Evolutionary conservation across 2,113 vertebrate species (phyloP).

Genomic region (Rhinolophus ferrumequinum): DNA sequence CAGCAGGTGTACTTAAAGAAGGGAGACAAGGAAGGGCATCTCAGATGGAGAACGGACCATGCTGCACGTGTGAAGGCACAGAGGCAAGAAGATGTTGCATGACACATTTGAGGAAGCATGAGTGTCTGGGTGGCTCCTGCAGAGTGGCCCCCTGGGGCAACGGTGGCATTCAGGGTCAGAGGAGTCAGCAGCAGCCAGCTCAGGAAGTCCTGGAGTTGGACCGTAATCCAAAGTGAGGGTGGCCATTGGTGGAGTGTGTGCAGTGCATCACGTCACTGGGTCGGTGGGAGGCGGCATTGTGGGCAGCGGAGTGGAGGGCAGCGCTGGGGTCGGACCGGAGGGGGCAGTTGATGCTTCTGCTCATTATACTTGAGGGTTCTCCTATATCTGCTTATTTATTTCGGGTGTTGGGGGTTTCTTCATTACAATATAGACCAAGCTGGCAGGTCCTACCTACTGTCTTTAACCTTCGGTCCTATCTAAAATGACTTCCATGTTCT

Average conservation of each 20-base stretch:
- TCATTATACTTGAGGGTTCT: not conserved
- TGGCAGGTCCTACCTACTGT: not conserved
- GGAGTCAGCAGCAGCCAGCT: not conserved
- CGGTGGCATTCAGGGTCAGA: not conserved
- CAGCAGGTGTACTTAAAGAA: not conserved
- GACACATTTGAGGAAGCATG: fast-evolving
- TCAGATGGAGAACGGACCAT: not conserved
- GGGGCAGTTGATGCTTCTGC: not conserved
- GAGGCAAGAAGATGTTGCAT: not conserved
- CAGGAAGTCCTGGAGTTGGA: not conserved
- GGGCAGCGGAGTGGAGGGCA: not conserved
- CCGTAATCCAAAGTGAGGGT: not conserved
- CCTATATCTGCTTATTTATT: not conserved
- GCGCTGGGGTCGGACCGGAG: not conserved
- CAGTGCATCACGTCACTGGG: fast-evolving
- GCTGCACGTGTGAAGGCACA: fast-evolving
- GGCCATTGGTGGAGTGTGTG: no score
- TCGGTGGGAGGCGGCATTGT: fast-evolving
- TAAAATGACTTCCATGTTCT: not conserved
- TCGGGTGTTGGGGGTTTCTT: not conserved
- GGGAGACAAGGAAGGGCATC: not conserved
- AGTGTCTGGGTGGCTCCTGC: not conserved
- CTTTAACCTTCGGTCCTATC: not conserved
- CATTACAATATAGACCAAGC: not conserved
- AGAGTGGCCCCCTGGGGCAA: not conserved